phyloP scores from a whole-genome alignment of 64 coral and sea anemone species.

The Stichodactyla helianthus region DNA sequence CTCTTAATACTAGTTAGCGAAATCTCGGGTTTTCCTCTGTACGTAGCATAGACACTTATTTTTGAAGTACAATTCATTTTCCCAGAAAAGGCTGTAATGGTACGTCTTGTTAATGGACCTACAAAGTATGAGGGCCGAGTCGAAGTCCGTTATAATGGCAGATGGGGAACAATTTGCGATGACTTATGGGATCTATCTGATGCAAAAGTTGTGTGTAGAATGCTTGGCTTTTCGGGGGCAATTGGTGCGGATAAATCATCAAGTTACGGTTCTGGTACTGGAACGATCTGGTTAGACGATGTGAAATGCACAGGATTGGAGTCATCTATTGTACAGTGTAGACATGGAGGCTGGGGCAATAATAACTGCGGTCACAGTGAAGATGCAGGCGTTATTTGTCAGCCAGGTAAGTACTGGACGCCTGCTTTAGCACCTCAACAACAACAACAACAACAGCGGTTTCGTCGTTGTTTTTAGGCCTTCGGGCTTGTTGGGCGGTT shows the following conservation, averaged over 20 bases:
- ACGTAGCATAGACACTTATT: too few species aligned
- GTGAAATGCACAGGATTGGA: conserved; percentile 8
- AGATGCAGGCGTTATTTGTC: neutral
- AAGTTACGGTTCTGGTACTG: neutral
- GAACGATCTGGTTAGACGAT: conserved; percentile 3
- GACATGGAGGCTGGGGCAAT: conserved; percentile 3
- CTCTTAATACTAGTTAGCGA: too few species aligned
- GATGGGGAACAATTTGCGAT: conserved; percentile 18
- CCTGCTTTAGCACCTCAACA: too few species aligned
- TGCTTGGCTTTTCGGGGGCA: conserved; percentile 15
- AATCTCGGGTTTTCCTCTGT: too few species aligned
- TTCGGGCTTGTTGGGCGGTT: too few species aligned
- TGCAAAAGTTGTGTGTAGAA: conserved; percentile 10
- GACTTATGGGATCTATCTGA: neutral
- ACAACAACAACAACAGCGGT: too few species aligned
- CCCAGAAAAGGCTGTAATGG: neutral
- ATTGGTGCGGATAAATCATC: neutral
- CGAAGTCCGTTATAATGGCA: neutral
- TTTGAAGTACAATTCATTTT: neutral
- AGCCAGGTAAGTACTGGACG: neutral
- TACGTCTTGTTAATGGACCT: conserved; percentile 8
- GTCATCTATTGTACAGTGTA: neutral
- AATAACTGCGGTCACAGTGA: conserved; percentile 5
- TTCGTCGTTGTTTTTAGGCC: too few species aligned
- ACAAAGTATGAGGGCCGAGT: neutral